Evolutionary conservation across 2,888 invertebrate species (phyloP).

Genomic region (Macaria notata): DNA sequence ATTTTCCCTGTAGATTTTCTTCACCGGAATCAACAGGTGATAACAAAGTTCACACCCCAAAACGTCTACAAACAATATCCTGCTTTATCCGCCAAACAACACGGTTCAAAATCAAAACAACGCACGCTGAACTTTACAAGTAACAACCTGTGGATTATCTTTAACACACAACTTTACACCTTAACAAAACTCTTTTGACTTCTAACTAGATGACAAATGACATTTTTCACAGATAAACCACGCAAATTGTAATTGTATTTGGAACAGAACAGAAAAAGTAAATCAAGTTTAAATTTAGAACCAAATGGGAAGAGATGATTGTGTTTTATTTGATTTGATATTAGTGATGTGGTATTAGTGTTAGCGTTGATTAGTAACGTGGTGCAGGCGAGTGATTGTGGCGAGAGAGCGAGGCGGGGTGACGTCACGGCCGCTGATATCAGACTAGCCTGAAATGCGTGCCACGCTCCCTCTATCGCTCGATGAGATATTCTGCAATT

Average conservation of each 20-base stretch:
- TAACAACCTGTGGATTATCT: constrained; percentile 70
- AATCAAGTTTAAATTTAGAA: neutral
- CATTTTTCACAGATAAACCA: constrained; percentile 4
- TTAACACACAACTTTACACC: constrained; percentile 9
- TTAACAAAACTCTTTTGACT: neutral
- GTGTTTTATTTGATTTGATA: neutral
- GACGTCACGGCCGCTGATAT: constrained; percentile 76
- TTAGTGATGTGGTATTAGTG: neutral
- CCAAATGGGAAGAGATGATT: neutral
- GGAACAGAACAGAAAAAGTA: neutral
- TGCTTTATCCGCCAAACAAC: constrained; percentile 54
- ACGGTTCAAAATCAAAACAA: constrained; percentile 62
- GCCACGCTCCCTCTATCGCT: constrained; percentile 70
- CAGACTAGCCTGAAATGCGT: constrained; percentile 80
- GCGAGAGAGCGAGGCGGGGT: constrained; percentile 56
- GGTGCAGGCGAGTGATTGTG: constrained; percentile 48
- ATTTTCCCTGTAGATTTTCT: constrained; percentile 62
- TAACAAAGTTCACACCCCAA: constrained; percentile 64
- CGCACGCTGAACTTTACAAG: constrained; percentile 41
- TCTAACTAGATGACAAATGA: too few relatives aligned
- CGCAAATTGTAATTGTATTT: neutral
- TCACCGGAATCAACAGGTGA: constrained; percentile 75
- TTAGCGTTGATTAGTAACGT: constrained; percentile 17
- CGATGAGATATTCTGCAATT: constrained; percentile 68
- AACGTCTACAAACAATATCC: constrained; percentile 52